These are phyloP conservation scores for Bombylius major DNA, from an alignment of 2,888 invertebrate genomes.

Conservation along the genomic window DNA sequence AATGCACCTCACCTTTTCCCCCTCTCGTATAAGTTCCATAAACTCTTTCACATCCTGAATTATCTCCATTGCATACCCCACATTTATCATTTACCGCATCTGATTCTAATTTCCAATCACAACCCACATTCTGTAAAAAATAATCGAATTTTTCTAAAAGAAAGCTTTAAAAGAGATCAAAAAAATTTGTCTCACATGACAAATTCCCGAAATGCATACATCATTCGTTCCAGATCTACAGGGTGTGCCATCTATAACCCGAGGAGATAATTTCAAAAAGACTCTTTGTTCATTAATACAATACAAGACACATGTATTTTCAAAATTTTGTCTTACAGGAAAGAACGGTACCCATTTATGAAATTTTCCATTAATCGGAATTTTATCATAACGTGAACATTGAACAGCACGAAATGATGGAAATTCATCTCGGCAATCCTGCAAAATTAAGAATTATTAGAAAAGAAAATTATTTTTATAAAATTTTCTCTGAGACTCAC, in stretches of 20 bases:
- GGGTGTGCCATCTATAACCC: constrained; percentile 50
- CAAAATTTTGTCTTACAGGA: constrained; percentile 28
- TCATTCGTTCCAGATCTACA: constrained; percentile 48
- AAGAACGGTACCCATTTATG: constrained; percentile 39
- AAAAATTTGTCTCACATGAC: constrained; percentile 39
- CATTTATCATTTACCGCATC: constrained; percentile 52
- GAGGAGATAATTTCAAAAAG: constrained; percentile 44
- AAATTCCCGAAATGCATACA: constrained; percentile 51
- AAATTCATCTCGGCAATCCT: constrained; percentile 36
- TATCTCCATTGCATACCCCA: constrained; percentile 56
- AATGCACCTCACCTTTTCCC: constrained; percentile 23
- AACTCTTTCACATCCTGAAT: constrained; percentile 47
- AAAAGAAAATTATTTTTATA: neutral
- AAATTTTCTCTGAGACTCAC: constrained; percentile 23
- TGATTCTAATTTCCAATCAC: constrained; percentile 52
- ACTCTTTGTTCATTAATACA: constrained; percentile 47
- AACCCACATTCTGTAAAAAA: constrained; percentile 45
- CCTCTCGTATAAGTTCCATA: constrained; percentile 42
- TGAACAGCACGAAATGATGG: constrained; percentile 38
- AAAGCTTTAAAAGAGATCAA: neutral
- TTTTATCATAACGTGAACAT: constrained; percentile 37
- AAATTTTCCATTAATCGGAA: constrained; percentile 37
- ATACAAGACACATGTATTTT: constrained; percentile 45
- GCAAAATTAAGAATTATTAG: constrained; percentile 5
- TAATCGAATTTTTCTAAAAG: neutral